These are phyloP conservation scores for Hormaphis cornu DNA, from an alignment of 1,140 invertebrate genomes.

Conservation along the genomic window DNA sequence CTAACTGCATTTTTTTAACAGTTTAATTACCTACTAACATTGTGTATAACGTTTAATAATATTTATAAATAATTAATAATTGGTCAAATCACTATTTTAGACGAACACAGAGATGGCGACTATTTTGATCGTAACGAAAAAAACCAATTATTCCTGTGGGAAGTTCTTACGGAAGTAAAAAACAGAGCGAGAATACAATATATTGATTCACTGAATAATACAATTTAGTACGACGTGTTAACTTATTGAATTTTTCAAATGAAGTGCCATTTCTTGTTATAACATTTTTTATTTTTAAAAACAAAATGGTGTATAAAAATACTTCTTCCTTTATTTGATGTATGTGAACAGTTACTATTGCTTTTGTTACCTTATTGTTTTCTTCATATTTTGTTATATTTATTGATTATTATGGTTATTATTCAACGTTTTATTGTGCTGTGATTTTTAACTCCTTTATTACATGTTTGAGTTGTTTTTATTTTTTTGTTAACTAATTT, in stretches of 20 bases:
- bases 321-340: neutral
- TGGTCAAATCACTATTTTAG: too few relatives aligned
- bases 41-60: too few relatives aligned
- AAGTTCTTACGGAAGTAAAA: slow-evolving; percentile 6
- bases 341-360: neutral
- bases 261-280: slow-evolving; percentile 11
- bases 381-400: neutral
- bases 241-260: neutral
- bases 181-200: neutral
- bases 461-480: neutral
- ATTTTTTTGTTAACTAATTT: slow-evolving; percentile 1
- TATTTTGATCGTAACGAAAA: slow-evolving; percentile 15
- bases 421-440: neutral
- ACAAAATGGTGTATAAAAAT: neutral
- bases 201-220: neutral
- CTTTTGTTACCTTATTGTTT: slow-evolving; percentile 27
- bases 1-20: too few relatives aligned
- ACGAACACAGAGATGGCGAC: slow-evolving; percentile 19
- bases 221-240: neutral
- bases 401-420: slow-evolving; percentile 1
- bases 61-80: too few relatives aligned
- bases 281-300: neutral
- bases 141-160: slow-evolving; percentile 20
- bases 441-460: slow-evolving; percentile 21
- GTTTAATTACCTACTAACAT: too few relatives aligned